Base-by-base conservation (phyloP, 2,113 vertebrate genomes). In the Origma solitaria region DNA sequence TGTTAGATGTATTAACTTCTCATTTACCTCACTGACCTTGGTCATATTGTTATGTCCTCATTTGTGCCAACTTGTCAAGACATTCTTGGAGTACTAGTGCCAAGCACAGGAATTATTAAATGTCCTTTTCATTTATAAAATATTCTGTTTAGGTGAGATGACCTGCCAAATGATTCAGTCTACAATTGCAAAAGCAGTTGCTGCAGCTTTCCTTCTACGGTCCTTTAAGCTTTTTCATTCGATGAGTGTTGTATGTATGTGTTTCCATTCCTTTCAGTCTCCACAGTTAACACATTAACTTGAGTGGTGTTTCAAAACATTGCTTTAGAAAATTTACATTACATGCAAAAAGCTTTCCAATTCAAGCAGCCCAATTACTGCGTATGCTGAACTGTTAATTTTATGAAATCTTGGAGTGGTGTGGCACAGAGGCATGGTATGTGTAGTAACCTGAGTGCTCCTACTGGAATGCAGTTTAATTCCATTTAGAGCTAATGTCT, bases 51-150 rank as follows among this genome's bases (percentile, higher is more conserved):
- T 60, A 68, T 50, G 30, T 80, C 83, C 1, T 94, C 42, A 0
- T 99, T 98, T 56, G 71, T 99, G 75, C 98, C 98, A 28, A 98
- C 95, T 4, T 84, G 97, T 75, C 98, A 99, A 96, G 98, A 99
- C 77, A 97, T 98, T 86, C 97, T 99, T 73, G 97, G 98, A 88
- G 98, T 99, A 81, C 89, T 97, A 60, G 97, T 98, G 37, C 96
- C 98, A 89, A 98, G 98, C 38, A 98, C 98, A 2, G 98, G 98
- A 96, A 99, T 99, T 96, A 98, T 97, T 2, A 97, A 99, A 91
- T 98, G 98, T 61, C 97, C 97, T 17, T 99, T 99, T 92, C 94
- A 98, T 94, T 95, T 99, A 70, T 96, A 98, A 94, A 98, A 97
- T 66, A 97, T 94, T 66, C 44, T 98, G 76, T 99, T 99, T 96